Conservation (phyloP, 2,888 invertebrate genomes). For the Lapara coniferarum region DNA sequence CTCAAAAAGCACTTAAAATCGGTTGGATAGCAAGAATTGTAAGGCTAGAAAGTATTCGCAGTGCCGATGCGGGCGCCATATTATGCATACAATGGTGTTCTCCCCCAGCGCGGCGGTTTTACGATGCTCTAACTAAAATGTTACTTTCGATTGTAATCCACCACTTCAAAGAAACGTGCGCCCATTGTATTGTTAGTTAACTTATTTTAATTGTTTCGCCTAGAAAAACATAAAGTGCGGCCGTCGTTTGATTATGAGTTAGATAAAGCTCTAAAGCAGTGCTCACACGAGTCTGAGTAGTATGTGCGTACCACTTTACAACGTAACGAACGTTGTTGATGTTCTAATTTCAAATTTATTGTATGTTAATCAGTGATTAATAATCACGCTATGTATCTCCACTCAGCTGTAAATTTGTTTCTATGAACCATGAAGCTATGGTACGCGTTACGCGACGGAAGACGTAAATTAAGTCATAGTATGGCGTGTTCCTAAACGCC, state of each 20-base stretch:
- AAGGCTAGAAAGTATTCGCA: not conserved
- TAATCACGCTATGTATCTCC: too few relatives aligned
- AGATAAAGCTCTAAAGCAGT: not conserved
- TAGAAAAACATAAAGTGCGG: not conserved
- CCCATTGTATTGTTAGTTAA: not conserved
- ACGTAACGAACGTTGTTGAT: too few relatives aligned
- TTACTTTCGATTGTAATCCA: not conserved
- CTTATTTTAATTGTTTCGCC: slow-evolving; percentile 2
- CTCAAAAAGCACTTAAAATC: not conserved
- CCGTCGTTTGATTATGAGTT: not conserved
- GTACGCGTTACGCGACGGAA: too few relatives aligned
- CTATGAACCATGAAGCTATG: too few relatives aligned
- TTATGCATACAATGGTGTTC: slow-evolving; percentile 19
- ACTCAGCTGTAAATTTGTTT: too few relatives aligned
- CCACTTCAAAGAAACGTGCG: not conserved
- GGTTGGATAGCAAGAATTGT: not conserved
- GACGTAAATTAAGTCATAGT: too few relatives aligned
- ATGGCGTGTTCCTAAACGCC: not conserved
- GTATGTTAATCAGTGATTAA: too few relatives aligned
- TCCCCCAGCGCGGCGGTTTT: not conserved
- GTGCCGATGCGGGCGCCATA: slow-evolving; percentile 5
- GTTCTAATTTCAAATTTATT: too few relatives aligned
- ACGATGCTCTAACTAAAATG: slow-evolving; percentile 4
- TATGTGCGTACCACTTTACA: too few relatives aligned
- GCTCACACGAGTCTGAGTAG: too few relatives aligned